Evolutionary conservation across 2,888 invertebrate species (phyloP).

Genomic region (Iselma pallidipennis): DNA sequence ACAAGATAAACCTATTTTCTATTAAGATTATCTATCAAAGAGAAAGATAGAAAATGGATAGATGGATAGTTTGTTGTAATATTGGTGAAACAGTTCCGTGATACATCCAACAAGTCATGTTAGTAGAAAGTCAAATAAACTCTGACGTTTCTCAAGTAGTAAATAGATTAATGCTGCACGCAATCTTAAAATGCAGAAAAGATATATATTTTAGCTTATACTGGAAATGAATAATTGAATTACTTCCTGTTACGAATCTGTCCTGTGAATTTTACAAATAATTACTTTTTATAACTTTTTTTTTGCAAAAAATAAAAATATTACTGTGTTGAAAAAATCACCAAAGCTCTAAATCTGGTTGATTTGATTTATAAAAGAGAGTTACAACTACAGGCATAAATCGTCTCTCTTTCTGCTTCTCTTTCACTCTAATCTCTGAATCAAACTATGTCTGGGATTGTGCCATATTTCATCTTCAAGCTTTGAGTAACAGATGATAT

Average conservation of each 20-base stretch:
- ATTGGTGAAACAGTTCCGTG: slow-evolving; percentile 16
- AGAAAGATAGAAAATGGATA: neutral
- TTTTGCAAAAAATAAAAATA: neutral
- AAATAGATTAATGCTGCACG: slow-evolving; percentile 48
- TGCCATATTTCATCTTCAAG: neutral
- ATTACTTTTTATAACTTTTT: slow-evolving; percentile 75
- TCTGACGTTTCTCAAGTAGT: slow-evolving; percentile 44
- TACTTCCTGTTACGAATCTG: slow-evolving; percentile 27
- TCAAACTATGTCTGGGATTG: slow-evolving; percentile 1
- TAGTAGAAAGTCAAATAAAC: slow-evolving; percentile 46
- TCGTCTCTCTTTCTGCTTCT: neutral
- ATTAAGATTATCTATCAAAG: neutral
- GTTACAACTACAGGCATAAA: neutral
- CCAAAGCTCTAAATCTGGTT: neutral
- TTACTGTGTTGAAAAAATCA: neutral
- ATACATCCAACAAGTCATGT: slow-evolving; percentile 33
- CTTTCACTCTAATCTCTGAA: neutral
- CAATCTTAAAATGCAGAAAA: slow-evolving; percentile 47
- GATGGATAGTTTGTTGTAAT: neutral
- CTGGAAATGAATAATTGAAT: slow-evolving; percentile 44
- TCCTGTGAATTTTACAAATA: slow-evolving; percentile 77
- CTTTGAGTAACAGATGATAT: neutral
- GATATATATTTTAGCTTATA: slow-evolving; percentile 28
- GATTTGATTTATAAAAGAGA: neutral
- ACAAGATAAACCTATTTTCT: slow-evolving; percentile 7